These are phyloP conservation scores for Ichneumon xanthorius DNA, from an alignment of 2,888 invertebrate species.

Conservation along the genomic window DNA sequence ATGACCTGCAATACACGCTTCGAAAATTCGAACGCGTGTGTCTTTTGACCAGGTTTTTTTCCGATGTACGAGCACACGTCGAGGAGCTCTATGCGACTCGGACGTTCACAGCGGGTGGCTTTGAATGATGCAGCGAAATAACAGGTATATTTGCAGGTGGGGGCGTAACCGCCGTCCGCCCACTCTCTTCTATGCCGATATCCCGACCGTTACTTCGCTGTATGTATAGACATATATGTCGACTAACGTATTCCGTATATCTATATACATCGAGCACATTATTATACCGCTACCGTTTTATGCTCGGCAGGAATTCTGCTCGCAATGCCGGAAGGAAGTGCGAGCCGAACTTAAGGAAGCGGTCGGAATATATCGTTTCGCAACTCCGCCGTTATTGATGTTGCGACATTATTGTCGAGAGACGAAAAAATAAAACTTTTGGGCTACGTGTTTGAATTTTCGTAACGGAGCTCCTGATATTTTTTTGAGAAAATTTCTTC, in stretches of 20 bases:
- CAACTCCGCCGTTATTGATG: conserved; percentile 10
- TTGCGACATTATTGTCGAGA: neutral
- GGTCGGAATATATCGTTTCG: conserved; percentile 8
- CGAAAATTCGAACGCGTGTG: conserved; percentile 23
- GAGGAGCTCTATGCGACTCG: conserved; percentile 32
- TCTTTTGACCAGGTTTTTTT: conserved; percentile 19
- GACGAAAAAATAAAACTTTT: neutral
- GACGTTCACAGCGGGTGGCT: conserved; percentile 58
- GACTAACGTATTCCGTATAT: neutral
- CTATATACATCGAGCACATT: conserved; percentile 6
- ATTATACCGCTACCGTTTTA: conserved; percentile 37
- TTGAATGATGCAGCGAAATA: conserved; percentile 58
- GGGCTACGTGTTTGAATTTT: neutral
- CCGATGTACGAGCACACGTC: conserved; percentile 21
- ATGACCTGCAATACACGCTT: conserved; percentile 13
- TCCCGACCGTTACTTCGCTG: conserved; percentile 34
- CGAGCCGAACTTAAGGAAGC: conserved; percentile 17
- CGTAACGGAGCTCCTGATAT: neutral
- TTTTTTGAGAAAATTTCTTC: too few relatives aligned
- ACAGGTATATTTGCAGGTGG: conserved; percentile 55
- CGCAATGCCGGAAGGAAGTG: conserved; percentile 49
- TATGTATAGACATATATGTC: conserved; percentile 8
- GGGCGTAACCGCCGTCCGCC: conserved; percentile 26
- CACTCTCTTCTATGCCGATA: conserved; percentile 40
- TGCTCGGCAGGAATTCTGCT: conserved; percentile 29